These are phyloP conservation scores for Caenorhabditis sp. DNA, from an alignment of 2,888 invertebrate genomes.

Conservation along the genomic window DNA sequence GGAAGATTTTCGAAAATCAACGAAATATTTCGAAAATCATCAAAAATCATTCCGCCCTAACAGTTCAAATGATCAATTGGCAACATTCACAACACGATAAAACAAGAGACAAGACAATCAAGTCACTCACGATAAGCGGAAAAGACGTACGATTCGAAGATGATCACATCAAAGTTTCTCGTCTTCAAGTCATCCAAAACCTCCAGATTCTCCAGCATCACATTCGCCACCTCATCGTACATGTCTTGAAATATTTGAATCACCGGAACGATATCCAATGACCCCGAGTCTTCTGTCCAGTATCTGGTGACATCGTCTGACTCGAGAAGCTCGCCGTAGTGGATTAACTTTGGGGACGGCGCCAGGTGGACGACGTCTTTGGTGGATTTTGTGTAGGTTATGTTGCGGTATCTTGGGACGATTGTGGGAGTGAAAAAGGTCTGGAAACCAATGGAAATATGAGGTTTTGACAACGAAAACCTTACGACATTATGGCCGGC, in stretches of 20 bases:
- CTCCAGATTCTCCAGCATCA: slow-evolving; percentile 13
- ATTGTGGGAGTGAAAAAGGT: slow-evolving; percentile 52
- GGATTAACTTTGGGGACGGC: slow-evolving; percentile 14
- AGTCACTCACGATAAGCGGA: slow-evolving; percentile 23
- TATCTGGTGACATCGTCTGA: slow-evolving; percentile 12
- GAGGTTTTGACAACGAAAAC: neutral
- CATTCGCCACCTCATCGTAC: slow-evolving; percentile 21
- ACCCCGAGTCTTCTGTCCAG: slow-evolving; percentile 26
- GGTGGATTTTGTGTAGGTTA: slow-evolving; percentile 21
- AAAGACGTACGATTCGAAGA: slow-evolving; percentile 33
- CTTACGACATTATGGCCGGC: slow-evolving; percentile 69
- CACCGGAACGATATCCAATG: slow-evolving; percentile 17
- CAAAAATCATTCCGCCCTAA: too few relatives aligned
- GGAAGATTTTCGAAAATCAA: too few relatives aligned
- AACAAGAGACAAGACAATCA: neutral
- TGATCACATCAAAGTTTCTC: slow-evolving; percentile 39
- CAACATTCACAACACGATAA: too few relatives aligned
- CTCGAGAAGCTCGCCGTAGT: slow-evolving; percentile 25
- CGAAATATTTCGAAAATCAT: too few relatives aligned
- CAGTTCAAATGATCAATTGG: too few relatives aligned
- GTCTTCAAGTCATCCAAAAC: slow-evolving; percentile 36
- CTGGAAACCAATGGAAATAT: slow-evolving; percentile 9
- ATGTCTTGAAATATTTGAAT: slow-evolving; percentile 20
- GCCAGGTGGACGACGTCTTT: slow-evolving; percentile 45
- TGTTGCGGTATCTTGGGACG: slow-evolving; percentile 12